Conservation (phyloP, 2,113 vertebrate species). For the Atherinomorus stipes region DNA sequence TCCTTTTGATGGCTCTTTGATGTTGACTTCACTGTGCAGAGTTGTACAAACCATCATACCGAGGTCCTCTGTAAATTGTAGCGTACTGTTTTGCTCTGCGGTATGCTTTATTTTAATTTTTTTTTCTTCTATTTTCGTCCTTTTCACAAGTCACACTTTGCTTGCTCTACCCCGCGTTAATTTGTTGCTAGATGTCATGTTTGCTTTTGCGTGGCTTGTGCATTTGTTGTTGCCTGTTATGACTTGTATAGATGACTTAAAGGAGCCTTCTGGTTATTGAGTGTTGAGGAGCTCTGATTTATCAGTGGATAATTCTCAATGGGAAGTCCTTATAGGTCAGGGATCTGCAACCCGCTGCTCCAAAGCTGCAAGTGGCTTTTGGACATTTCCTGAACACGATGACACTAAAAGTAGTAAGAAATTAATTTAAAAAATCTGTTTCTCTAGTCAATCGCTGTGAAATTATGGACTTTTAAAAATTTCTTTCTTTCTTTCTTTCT, state of each 20-base stretch:
- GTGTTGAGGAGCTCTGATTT: constrained; percentile 7
- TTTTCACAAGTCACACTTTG: not conserved
- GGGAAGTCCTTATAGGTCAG: too few relatives aligned
- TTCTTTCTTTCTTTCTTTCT: too few relatives aligned
- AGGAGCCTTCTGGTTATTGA: not conserved
- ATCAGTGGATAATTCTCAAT: too few relatives aligned
- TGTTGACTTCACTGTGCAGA: not conserved
- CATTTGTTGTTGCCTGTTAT: constrained; percentile 12
- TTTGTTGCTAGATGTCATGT: too few relatives aligned
- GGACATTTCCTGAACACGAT: too few relatives aligned
- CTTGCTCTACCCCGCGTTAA: not conserved
- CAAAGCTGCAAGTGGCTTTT: too few relatives aligned
- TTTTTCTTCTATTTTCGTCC: not conserved
- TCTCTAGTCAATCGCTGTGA: too few relatives aligned
- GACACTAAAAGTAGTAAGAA: too few relatives aligned
- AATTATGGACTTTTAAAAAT: too few relatives aligned
- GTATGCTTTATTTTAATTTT: not conserved
- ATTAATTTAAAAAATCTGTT: too few relatives aligned
- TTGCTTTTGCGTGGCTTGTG: too few relatives aligned
- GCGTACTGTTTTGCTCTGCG: not conserved
- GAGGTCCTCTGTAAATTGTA: not conserved
- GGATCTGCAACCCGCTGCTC: too few relatives aligned
- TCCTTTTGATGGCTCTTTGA: not conserved
- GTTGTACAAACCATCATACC: not conserved
- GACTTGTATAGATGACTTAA: constrained; percentile 6